Evolutionary conservation across 2,888 invertebrate species (phyloP).

Genomic region (Tortricodes alternella): DNA sequence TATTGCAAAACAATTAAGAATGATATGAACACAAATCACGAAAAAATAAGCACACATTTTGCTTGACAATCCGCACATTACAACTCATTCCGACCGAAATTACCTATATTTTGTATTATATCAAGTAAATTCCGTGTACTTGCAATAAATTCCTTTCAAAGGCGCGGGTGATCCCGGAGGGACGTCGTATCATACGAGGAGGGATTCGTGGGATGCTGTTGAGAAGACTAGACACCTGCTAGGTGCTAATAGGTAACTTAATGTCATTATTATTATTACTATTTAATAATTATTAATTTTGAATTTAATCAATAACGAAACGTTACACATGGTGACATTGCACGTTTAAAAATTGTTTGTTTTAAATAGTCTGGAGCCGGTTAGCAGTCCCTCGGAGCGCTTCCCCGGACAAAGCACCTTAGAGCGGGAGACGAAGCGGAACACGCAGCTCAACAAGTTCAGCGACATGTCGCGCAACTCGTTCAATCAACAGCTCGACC

Average conservation of each 20-base stretch:
- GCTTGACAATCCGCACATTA: too few relatives aligned
- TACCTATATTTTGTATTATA: too few relatives aligned
- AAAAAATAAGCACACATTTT: too few relatives aligned
- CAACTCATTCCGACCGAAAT: too few relatives aligned
- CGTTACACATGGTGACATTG: too few relatives aligned
- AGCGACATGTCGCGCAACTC: constrained; percentile 67
- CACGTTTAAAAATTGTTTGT: constrained; percentile 8
- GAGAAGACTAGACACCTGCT: constrained; percentile 90
- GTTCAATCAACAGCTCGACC: constrained; percentile 73
- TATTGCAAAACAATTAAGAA: too few relatives aligned
- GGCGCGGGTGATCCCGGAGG: constrained; percentile 72
- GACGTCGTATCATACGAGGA: constrained; percentile 67
- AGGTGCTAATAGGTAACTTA: constrained; percentile 73
- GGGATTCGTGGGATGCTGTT: constrained; percentile 92
- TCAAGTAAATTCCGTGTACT: too few relatives aligned
- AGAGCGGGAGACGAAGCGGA: constrained; percentile 84
- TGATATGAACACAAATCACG: too few relatives aligned
- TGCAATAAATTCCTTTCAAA: constrained; percentile 34
- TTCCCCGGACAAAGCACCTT: constrained; percentile 72
- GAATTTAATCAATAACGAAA: too few relatives aligned
- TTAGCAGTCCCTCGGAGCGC: constrained; percentile 87
- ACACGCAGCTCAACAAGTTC: constrained; percentile 84
- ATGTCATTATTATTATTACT: too few relatives aligned
- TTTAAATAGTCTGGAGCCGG: constrained; percentile 84
- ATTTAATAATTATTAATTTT: too few relatives aligned